Evolutionary conservation across 2,888 invertebrate species (phyloP).

Genomic region (Nebria brevicollis): DNA sequence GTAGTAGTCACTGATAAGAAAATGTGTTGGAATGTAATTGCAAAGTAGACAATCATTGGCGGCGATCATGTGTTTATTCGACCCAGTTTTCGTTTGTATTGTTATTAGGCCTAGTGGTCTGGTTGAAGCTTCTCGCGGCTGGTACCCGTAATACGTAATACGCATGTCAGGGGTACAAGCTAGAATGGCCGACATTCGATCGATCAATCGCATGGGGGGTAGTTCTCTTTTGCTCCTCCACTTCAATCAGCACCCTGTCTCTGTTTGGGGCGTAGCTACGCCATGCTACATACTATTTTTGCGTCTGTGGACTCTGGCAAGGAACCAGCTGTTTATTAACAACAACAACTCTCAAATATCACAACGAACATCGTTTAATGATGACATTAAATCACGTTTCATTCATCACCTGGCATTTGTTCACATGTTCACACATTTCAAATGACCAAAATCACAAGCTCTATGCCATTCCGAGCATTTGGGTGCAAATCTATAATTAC

Average conservation of each 20-base stretch:
- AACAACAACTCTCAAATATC: not conserved
- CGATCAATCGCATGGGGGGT: constrained; percentile 43
- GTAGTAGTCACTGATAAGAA: not conserved
- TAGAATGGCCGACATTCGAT: constrained; percentile 42
- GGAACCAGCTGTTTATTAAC: constrained; percentile 43
- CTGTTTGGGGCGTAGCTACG: constrained; percentile 30
- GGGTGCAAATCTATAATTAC: not conserved
- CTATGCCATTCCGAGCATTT: not conserved
- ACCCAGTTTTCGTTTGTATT: constrained; percentile 38
- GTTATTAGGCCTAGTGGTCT: constrained; percentile 32
- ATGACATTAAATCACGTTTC: no score
- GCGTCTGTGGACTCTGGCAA: not conserved
- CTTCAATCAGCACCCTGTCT: constrained; percentile 17
- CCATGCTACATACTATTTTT: not conserved
- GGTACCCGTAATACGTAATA: constrained; percentile 6
- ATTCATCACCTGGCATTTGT: no score
- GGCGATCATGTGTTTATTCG: constrained; percentile 30
- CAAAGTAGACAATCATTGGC: not conserved
- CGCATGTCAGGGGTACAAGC: constrained; percentile 34
- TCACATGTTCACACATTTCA: no score
- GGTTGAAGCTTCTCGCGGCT: not conserved
- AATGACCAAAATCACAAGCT: not conserved
- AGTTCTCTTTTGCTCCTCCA: constrained; percentile 18
- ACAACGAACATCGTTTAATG: no score
- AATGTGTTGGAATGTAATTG: not conserved